Conservation (phyloP, 2,888 invertebrate species). For the Zaprionus lineosus region DNA sequence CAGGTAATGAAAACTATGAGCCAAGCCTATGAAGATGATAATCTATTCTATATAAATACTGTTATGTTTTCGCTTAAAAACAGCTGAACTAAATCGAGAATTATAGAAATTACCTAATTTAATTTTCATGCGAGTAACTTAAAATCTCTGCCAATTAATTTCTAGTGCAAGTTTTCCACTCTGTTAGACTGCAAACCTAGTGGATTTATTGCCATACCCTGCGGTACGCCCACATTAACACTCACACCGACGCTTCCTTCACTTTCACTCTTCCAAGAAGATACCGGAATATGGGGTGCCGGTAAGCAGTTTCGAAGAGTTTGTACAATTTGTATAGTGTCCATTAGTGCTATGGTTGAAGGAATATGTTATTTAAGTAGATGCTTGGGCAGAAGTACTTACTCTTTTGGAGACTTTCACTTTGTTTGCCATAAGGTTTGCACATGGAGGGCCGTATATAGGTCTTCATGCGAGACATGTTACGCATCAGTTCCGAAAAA, state of each 20-base stretch:
- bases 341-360: conserved; percentile 89
- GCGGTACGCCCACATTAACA: conserved; percentile 48
- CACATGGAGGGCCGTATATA: conserved; percentile 95
- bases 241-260: conserved; percentile 72
- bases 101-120: conserved; percentile 38
- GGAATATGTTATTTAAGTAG: no score
- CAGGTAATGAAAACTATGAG: conserved; percentile 62
- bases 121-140: conserved; percentile 28
- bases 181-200: conserved; percentile 59
- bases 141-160: background rate
- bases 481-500: conserved; percentile 93
- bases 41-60: conserved; percentile 54
- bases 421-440: conserved; percentile 94
- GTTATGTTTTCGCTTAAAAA: conserved; percentile 41
- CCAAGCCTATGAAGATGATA: conserved; percentile 66
- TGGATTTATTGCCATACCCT: conserved; percentile 53
- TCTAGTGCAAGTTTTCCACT: conserved; percentile 65
- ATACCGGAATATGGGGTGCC: conserved; percentile 93
- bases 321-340: conserved; percentile 93
- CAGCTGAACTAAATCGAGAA: conserved; percentile 13
- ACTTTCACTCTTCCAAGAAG: conserved; percentile 93
- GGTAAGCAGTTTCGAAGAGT: conserved; percentile 92
- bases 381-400: conserved; percentile 68
- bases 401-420: conserved; percentile 94
- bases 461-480: conserved; percentile 94